A percentile compares a stretch with the other conserved stretches of the same genome.
Conservation (phyloP, 2,797 vertebrate species). For the Hylomyscus alleni region DNA sequence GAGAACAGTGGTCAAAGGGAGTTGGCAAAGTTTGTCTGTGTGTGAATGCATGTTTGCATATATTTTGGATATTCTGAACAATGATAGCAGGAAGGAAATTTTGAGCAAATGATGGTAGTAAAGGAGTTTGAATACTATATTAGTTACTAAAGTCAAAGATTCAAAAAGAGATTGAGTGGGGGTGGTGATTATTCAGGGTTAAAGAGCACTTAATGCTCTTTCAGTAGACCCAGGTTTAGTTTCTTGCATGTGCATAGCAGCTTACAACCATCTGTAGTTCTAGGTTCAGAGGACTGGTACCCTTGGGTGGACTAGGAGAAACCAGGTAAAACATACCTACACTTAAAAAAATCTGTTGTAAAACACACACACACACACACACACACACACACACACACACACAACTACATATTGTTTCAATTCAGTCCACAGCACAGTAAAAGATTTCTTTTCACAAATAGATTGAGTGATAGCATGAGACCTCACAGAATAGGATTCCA, state of each 20-base stretch:
- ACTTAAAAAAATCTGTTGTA: background rate
- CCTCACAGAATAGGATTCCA: background rate
- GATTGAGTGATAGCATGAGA: background rate
- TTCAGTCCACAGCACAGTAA: background rate
- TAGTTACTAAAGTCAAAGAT: background rate
- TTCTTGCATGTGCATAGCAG: background rate
- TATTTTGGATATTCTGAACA: background rate
- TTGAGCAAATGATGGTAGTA: background rate
- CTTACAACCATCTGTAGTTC: background rate
- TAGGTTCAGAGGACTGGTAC: background rate
- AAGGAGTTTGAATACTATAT: background rate
- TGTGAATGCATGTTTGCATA: background rate
- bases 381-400: too few species aligned
- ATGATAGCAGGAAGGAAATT: background rate
- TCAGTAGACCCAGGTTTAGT: background rate
- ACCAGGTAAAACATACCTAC: background rate
- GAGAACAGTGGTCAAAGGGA: background rate
- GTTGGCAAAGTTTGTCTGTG: background rate
- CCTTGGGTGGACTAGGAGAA: background rate
- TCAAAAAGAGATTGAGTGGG: accelerated
- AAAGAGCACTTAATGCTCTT: background rate
- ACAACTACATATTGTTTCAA: background rate
- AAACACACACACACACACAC: background rate
- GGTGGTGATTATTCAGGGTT: too few species aligned
- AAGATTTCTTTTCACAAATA: background rate